Conservation (phyloP, 2,888 invertebrate species). For the Andrena praecox region DNA sequence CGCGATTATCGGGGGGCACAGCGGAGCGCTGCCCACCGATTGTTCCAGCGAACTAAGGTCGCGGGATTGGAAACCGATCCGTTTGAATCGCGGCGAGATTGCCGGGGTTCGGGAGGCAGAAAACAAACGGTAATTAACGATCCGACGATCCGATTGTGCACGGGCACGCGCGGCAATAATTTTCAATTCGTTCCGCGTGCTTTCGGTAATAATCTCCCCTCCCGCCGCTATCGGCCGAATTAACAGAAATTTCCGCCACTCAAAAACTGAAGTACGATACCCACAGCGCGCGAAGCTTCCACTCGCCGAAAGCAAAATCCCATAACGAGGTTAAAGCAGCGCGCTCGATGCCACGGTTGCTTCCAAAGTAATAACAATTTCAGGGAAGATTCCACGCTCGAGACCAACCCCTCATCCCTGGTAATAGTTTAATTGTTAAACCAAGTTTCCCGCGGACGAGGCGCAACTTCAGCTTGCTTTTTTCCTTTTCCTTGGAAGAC, state of each 20-base stretch:
- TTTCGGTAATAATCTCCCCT: conserved; percentile 42
- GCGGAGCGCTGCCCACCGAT: background rate
- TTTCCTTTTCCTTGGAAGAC: background rate
- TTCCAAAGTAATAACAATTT: conserved; percentile 50
- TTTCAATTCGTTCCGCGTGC: conserved; percentile 40
- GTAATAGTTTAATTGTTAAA: conserved; percentile 59
- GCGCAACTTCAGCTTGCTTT: conserved; percentile 35
- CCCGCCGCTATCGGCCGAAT: conserved; percentile 27
- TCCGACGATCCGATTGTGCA: conserved; percentile 41
- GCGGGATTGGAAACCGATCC: conserved; percentile 58
- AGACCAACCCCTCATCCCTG: conserved; percentile 30
- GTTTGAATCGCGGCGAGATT: conserved; percentile 46
- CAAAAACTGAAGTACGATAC: background rate
- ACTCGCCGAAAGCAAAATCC: too few species aligned
- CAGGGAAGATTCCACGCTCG: conserved; percentile 46
- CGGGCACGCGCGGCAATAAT: conserved; percentile 33
- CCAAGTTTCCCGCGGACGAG: conserved; percentile 45
- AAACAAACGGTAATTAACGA: conserved; percentile 58
- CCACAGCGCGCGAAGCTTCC: background rate
- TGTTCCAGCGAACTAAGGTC: conserved; percentile 35
- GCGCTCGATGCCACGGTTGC: conserved; percentile 1
- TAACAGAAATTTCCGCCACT: conserved; percentile 39
- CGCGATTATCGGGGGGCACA: conserved; percentile 14
- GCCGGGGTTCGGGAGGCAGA: conserved; percentile 17
- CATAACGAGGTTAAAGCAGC: too few species aligned